Conservation (phyloP, 1,140 invertebrate genomes). For the Formica exsecta region DNA sequence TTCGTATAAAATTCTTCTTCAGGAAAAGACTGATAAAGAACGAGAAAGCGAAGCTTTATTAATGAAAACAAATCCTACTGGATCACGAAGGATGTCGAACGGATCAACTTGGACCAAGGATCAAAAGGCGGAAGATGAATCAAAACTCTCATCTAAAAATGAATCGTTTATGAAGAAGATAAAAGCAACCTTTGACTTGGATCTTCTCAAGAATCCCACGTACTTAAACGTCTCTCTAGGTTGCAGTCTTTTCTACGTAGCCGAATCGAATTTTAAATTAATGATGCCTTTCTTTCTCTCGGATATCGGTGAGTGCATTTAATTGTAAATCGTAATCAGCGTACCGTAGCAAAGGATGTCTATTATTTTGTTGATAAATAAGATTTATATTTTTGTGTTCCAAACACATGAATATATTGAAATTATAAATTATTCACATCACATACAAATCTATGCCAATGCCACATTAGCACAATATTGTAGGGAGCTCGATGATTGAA, state of each 20-base stretch:
- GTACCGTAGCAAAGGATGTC: conserved; percentile 73
- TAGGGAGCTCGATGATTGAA: conserved; percentile 24
- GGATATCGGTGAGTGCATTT: conserved; percentile 87
- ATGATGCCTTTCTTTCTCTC: conserved; percentile 91
- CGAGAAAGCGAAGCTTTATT: conserved; percentile 34
- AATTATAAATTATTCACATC: background rate
- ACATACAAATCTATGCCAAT: conserved; percentile 14
- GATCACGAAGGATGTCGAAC: background rate
- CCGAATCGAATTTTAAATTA: conserved; percentile 92
- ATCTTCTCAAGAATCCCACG: conserved; percentile 89
- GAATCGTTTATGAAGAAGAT: conserved; percentile 74
- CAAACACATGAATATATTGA: background rate
- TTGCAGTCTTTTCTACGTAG: conserved; percentile 90
- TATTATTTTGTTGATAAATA: background rate
- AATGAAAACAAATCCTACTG: background rate
- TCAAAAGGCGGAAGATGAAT: background rate
- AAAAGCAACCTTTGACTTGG: conserved; percentile 89
- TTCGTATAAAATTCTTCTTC: background rate
- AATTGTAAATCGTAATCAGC: background rate
- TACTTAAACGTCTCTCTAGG: conserved; percentile 91
- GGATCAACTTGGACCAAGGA: conserved; percentile 10
- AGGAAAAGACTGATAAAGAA: background rate
- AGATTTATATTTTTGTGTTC: conserved; percentile 72
- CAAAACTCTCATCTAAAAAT: background rate
- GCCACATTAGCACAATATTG: conserved; percentile 17